Evolutionary conservation across 1,140 invertebrate species (phyloP).

Genomic region (Cyrtorhinus lividipennis): DNA sequence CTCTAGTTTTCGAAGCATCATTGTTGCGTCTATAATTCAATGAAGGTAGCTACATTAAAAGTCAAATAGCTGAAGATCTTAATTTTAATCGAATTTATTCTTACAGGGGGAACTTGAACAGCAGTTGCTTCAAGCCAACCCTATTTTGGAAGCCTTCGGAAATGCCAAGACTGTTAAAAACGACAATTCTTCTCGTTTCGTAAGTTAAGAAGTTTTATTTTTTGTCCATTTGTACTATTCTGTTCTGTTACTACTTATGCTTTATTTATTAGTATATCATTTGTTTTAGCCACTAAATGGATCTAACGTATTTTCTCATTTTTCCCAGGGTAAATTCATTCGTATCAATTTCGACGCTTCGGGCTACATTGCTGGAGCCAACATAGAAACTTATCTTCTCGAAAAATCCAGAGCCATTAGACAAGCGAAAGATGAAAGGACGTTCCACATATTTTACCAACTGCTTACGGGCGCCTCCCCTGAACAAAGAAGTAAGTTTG

Average conservation of each 20-base stretch:
- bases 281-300: not conserved
- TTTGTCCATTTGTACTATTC: too few relatives aligned
- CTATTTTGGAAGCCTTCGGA: constrained; percentile 97
- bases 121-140: constrained; percentile 97
- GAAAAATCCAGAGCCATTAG: constrained; percentile 98
- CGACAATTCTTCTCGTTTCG: constrained; percentile 99
- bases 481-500: constrained; percentile 62
- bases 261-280: not conserved
- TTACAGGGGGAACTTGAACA: constrained; percentile 94
- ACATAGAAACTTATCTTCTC: constrained; percentile 92
- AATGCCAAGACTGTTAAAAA: constrained; percentile 99
- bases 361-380: constrained; percentile 96
- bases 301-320: constrained; percentile 3
- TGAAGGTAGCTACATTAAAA: too few relatives aligned
- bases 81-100: too few relatives aligned
- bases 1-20: too few relatives aligned
- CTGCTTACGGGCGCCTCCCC: constrained; percentile 68
- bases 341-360: constrained; percentile 99
- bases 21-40: too few relatives aligned
- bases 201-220: too few relatives aligned
- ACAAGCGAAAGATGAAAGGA: constrained; percentile 92
- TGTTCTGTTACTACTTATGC: too few relatives aligned
- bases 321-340: constrained; percentile 95
- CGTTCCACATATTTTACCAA: constrained; percentile 99
- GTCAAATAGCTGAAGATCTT: too few relatives aligned